phyloP scores from a whole-genome alignment of 2,888 invertebrate species.

The Fragum fragum region DNA sequence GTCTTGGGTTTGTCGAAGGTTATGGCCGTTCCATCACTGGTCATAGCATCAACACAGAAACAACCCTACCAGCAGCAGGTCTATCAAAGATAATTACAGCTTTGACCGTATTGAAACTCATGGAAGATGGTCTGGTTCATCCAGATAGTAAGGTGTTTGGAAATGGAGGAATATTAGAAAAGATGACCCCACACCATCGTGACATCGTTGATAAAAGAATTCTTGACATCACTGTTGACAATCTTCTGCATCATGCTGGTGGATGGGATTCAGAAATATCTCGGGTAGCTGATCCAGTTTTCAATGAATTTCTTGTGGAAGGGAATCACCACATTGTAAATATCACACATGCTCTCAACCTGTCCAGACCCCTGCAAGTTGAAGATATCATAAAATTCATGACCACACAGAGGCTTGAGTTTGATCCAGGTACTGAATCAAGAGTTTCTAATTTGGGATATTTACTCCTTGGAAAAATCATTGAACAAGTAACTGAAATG shows the following conservation, averaged over 20 bases:
- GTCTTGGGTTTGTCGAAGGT: constrained; percentile 76
- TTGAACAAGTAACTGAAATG: constrained; percentile 75
- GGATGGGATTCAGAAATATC: constrained; percentile 82
- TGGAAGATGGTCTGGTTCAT: constrained; percentile 73
- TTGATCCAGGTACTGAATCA: constrained; percentile 78
- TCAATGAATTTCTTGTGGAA: constrained; percentile 77
- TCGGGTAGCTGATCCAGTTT: constrained; percentile 77
- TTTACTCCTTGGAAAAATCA: constrained; percentile 79
- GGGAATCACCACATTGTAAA: constrained; percentile 76
- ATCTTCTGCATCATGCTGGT: constrained; percentile 81
- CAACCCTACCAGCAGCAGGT: constrained; percentile 75
- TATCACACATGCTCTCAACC: constrained; percentile 76
- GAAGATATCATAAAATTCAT: constrained; percentile 80
- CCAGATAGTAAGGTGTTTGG: constrained; percentile 79
- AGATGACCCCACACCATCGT: constrained; percentile 65
- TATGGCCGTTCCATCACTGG: constrained; percentile 74
- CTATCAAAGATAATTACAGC: constrained; percentile 83
- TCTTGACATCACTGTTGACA: constrained; percentile 80
- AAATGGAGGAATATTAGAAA: constrained; percentile 68
- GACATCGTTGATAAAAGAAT: constrained; percentile 73
- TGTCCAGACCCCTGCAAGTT: constrained; percentile 32
- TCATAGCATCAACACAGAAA: constrained; percentile 66
- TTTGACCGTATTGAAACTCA: constrained; percentile 77
- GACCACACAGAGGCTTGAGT: constrained; percentile 77
- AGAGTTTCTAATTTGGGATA: constrained; percentile 83